Evolutionary conservation across 1,140 invertebrate species (phyloP), one percentile per base, ranked within the genome.

Genomic region (Littorina saxatilis): DNA sequence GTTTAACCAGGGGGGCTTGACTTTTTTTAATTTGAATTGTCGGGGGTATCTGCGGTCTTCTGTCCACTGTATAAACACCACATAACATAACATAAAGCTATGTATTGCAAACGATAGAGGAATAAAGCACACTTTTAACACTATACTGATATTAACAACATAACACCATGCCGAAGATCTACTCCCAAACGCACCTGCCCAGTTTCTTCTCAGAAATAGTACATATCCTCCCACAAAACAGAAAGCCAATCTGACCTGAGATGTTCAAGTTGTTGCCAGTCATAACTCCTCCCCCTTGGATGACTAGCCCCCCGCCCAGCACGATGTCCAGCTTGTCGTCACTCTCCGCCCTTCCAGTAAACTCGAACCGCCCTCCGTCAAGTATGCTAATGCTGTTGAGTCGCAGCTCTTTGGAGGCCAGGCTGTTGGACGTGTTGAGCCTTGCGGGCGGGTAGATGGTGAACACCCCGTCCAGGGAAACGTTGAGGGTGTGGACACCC

Each of bases 401-500:
- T n/a, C 35, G 76, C 13, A 78, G 52, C 39, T 78, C 35, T 43
- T 78, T 78, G n/a, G 76, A 39, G 35, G 3, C 58, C 68, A 90
- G 79, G 35, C 79, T 58, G 9, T 52, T 39, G 15, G 78, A 66
- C 55, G 80, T 78, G 37, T 83, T 83, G 1, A 84, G 79, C 43
- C 79, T 74, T 20, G 83, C 81, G 3, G 84, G 83, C 0, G 88
- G 88, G 79, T 88, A 86, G 11, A 87, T 82, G 1, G 80, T 84
- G 68, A 90, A 87, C 40, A 76, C 35, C 15, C 88, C 88, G 70
- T 85, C 84, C 23, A 87, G 82, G 39, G 87, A 87, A 29, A 90
- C 88, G 81, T 88, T 87, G 47, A 90, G 86, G 9, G 86, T 88
- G 58, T 87, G 83, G 9, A 90, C 81, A 27, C 88, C 88, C 37